Conservation (phyloP, 2,797 vertebrate genomes). For the Oryzias dopingdopingensis region DNA sequence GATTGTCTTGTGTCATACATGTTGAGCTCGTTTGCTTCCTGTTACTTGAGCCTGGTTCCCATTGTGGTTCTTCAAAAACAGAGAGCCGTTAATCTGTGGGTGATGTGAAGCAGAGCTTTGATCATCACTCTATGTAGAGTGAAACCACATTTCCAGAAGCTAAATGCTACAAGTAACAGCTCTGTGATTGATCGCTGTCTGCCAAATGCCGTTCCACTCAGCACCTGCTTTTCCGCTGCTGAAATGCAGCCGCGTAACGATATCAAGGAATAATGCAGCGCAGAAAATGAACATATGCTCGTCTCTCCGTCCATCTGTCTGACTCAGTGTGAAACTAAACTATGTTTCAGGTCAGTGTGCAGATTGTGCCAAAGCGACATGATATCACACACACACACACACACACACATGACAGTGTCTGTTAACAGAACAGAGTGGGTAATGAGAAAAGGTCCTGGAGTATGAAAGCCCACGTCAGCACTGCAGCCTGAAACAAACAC, state of each 20-base stretch:
- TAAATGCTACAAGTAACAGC: background rate
- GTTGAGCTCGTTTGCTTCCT: too few species aligned
- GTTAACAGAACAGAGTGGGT: slow-evolving; percentile 33
- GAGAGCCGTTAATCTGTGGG: background rate
- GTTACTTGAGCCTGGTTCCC: too few species aligned
- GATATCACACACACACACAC: slow-evolving; percentile 30
- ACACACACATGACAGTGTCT: slow-evolving; percentile 6
- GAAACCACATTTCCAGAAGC: background rate
- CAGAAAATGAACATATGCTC: slow-evolving; percentile 64
- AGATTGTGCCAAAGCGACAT: slow-evolving; percentile 53
- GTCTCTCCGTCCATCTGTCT: slow-evolving; percentile 60
- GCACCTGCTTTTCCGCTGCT: slow-evolving; percentile 22
- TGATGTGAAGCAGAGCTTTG: too few species aligned
- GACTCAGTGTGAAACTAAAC: slow-evolving; percentile 65
- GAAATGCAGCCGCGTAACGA: slow-evolving; percentile 24
- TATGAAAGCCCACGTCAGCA: slow-evolving; percentile 64
- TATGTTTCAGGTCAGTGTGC: slow-evolving; percentile 63
- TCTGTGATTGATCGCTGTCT: slow-evolving; percentile 8
- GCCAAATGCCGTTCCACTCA: background rate
- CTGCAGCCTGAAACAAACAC: slow-evolving; percentile 13
- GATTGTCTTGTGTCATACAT: too few species aligned
- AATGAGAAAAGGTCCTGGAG: slow-evolving; percentile 72
- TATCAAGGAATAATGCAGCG: slow-evolving; percentile 26
- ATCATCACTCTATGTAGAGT: background rate
- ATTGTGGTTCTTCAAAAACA: too few species aligned